Base-by-base conservation (phyloP, 2,888 invertebrate genomes). In the Sesamia inferens region DNA sequence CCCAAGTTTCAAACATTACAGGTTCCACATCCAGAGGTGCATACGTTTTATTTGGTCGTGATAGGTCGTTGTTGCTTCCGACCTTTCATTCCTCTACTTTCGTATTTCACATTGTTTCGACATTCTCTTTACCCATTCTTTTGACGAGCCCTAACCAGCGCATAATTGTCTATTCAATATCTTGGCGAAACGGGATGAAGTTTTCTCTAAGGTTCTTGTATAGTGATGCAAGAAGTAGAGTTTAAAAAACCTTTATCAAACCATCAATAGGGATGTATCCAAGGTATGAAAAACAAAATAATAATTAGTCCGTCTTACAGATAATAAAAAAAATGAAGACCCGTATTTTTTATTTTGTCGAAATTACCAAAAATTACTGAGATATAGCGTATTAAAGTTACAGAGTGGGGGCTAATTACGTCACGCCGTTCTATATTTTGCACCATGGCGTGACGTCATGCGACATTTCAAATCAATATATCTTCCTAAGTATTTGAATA, bases 21-120 rank as follows among this genome's bases (percentile, higher is more conserved):
- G 69, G 51, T 68, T 63, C 81, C 57, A 55, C 57, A 81, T 82
- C 78, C 69, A 71, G 70, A 79, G 61, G 62, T 71, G 66, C 65
- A 76, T 55, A 78, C 61, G 67, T 76, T 67, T 68, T 59, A 71
- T 74, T 68, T 71, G 68, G 54, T 81, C 84, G 85, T 87, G 85
- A 82, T 84, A 85, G 85, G 82, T 82, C 84, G 62, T 24, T 11
- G 48, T 66, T 74, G 71, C 65, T 83, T 82, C 73, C 69, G 74
- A 85, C 85, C 85, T 85, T 84, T 85, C 74, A 64, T 83, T 76
- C 71, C 58, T 78, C 68, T 72, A 78, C 85, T 85, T 85, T 85
- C 85, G 66, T 48, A 74, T 84, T 78, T 76, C 76, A 68, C 48
- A 79, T 78, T 71, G 74, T 74, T 80, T 77, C 66, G 74, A 79